A percentile compares a stretch with the other conserved stretches of the same genome.
Evolutionary conservation across 2,888 invertebrate species (phyloP).

Genomic region (Tachina grossa): DNA sequence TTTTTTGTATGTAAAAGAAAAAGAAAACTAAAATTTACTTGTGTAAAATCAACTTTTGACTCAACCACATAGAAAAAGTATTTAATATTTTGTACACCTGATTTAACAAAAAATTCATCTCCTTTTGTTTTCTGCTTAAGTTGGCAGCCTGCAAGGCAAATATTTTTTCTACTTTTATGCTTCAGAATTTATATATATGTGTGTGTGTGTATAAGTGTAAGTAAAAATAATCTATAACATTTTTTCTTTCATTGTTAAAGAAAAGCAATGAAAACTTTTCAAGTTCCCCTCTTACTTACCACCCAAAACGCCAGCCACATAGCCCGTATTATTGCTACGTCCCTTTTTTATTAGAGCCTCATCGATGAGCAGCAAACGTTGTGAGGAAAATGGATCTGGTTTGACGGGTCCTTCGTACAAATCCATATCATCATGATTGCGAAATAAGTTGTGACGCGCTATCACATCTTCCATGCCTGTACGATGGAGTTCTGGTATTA

Average conservation of each 20-base stretch:
- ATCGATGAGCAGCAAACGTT: constrained; percentile 80
- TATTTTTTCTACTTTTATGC: neutral
- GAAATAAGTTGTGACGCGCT: constrained; percentile 93
- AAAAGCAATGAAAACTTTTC: neutral
- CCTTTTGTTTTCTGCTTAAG: neutral
- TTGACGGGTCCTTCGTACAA: constrained; percentile 95
- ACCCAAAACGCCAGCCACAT: constrained; percentile 79
- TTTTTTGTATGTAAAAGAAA: neutral
- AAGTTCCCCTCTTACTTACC: constrained; percentile 77
- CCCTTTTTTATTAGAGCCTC: constrained; percentile 80
- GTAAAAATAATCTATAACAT: neutral
- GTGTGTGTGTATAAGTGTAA: neutral
- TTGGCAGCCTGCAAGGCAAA: constrained; percentile 37
- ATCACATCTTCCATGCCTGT: constrained; percentile 95
- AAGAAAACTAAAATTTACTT: constrained; percentile 21
- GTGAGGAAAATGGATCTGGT: constrained; percentile 88
- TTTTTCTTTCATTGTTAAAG: neutral
- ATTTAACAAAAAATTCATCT: constrained; percentile 2
- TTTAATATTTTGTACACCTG: constrained; percentile 45
- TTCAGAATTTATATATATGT: neutral
- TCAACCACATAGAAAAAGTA: constrained; percentile 9
- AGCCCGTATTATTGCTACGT: constrained; percentile 77
- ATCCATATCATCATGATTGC: constrained; percentile 93
- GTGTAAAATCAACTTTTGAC: constrained; percentile 23
- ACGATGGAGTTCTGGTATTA: constrained; percentile 94